Evolutionary conservation across 2,797 vertebrate species (phyloP), one percentile per base, ranked within the genome.

Genomic region (Molossus alvarezi): DNA sequence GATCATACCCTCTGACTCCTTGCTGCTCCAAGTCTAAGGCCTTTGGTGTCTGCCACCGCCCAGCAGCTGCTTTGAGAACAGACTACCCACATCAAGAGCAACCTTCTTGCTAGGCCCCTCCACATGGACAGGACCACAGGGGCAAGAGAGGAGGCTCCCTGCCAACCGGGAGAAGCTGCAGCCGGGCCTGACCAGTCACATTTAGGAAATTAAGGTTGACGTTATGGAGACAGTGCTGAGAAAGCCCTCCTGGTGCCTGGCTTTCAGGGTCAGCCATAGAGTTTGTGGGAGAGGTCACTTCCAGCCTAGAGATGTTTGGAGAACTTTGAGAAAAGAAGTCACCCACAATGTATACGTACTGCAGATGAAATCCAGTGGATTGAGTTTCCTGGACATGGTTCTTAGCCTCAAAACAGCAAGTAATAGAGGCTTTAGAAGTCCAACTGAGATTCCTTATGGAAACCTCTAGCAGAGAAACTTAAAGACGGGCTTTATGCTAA

Each of bases 381-480:
- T 92, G 62, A 75, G 21, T 88, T 94, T 45, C 55, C 88, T 88
- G 55, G 33, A 23, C 29, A 29, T 90, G 33, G 27, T 88, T 96
- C 62, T 37, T 71, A 23, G 41, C 45, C 41, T 88, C 62, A 88
- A 33, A 13, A 90, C 14, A 91, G 51, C 5, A 71, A 82, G 57
- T 77, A 93, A 60, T 5, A 91, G 25, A 83, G 27, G 14, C 17
- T 58, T 83, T 95, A 76, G 8, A 86, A 67, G 77, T 60, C 6
- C 58, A 94, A 57, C 33, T 90, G 62, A 96, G 57, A 77, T 85
- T 90, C 51, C 10, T 92, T 62, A 73, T 17, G n/a, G 53, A 97
- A 89, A 90, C 15, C 41, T 94, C 51, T 75, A 88, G 53, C 67
- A 37, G 33, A 87, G 55, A 81, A 90, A 62, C 45, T 27, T 75